Evolutionary conservation across 2,113 vertebrate genomes (phyloP).

Genomic region (Menura novaehollandiae): DNA sequence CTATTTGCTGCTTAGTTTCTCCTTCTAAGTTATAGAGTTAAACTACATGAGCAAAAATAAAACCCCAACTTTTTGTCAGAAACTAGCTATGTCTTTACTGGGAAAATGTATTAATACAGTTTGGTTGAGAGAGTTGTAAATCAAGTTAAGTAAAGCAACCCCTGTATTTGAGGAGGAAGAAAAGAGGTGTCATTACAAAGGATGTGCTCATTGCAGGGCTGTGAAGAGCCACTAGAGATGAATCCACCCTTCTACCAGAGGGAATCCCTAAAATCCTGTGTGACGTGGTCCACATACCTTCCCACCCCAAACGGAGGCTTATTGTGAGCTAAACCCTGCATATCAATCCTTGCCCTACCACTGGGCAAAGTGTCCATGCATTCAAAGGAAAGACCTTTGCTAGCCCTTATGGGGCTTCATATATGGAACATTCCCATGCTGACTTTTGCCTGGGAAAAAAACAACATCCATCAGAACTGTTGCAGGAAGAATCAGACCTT

Average conservation of each 20-base stretch:
- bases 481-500: not conserved
- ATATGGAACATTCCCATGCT: not conserved
- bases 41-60: not conserved
- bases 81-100: not conserved
- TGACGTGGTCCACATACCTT: not conserved
- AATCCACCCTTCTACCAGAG: not conserved
- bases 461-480: not conserved
- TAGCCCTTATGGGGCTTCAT: not conserved
- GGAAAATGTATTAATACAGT: not conserved
- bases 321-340: not conserved
- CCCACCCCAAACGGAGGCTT: accelerated
- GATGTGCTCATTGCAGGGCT: not conserved
- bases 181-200: not conserved
- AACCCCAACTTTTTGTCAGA: not conserved
- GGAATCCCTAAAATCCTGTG: not conserved
- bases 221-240: not conserved
- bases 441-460: not conserved
- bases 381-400: not conserved
- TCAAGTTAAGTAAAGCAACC: not conserved
- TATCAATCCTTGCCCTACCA: not conserved
- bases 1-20: not conserved
- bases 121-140: not conserved
- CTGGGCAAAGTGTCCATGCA: accelerated
- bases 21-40: not conserved
- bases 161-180: not conserved